Base-by-base conservation (phyloP, 2,888 invertebrate species). In the Iphiclides podalirius region DNA sequence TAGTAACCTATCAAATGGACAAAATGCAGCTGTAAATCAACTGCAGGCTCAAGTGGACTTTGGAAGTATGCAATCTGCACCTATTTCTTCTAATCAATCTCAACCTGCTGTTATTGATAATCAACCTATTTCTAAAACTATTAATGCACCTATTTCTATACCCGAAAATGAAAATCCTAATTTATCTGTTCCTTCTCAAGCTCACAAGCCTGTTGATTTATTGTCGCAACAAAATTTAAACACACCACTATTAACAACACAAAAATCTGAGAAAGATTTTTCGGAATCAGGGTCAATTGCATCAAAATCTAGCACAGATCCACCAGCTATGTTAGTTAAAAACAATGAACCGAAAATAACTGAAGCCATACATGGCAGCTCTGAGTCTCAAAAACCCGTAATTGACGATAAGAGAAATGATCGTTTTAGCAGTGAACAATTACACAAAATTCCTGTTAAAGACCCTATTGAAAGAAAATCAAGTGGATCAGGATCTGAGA, bases 391-490 rank as follows among this genome's bases (percentile, higher is more conserved):
- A 57, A 85, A 81, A 60, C 67, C 77, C 48, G 47, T 63, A 46
- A 44, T 55, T 33, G 86, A 86, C 44, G 83, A 83, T 43, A 84
- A 82, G 64, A 79, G 77, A 58, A 70, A 61, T 52, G 86, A 86
- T 53, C 66, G 72, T 55, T 73, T 74, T 52, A 69, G 67, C 52
- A 75, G 88, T 61, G 86, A 84, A 40, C 76, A 80, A 51, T 61
- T 80, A 12, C 90, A 89, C 54, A 82, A 86, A 60, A 73, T 81
- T 15, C 81, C 89, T 28, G 72, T 77, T 33, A 90, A 91, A 62
- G 88, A 89, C 55, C 82, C 87, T 1, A 61, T 83, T 33, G 87
- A 89, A 68, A 64, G 88, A 43, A 89, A 77, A 75, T 90, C 70
- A 58, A 90, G 79, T 65, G 80, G 79, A 50, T 84, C 84, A 44